Percentiles rank a stretch among this genome's conserved stretches.
phyloP scores from a whole-genome alignment of 2,113 vertebrate species.

The Bubo blakistoni region DNA sequence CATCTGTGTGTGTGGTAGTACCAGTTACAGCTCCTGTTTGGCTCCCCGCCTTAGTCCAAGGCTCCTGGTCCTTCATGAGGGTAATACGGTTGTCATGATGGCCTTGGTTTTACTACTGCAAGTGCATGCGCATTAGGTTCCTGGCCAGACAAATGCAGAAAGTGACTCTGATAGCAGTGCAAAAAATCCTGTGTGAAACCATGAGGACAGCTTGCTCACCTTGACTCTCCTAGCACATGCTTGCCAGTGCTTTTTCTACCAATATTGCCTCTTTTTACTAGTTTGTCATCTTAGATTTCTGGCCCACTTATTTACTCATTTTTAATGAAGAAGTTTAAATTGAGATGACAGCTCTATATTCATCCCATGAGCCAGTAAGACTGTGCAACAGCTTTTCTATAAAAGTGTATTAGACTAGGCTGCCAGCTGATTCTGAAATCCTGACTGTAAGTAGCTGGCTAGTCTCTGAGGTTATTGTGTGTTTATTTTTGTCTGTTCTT shows the following conservation, averaged over 20 bases:
- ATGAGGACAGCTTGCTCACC: neutral
- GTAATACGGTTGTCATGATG: accelerated
- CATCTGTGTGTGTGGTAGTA: neutral
- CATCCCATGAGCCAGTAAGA: neutral
- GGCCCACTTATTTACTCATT: neutral
- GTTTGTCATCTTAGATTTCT: neutral
- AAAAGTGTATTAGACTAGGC: neutral
- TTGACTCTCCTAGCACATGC: neutral
- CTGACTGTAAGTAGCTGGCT: neutral
- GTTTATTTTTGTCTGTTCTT: neutral
- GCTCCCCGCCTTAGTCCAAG: neutral
- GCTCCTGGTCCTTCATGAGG: neutral
- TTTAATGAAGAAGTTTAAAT: neutral
- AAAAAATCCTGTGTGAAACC: neutral
- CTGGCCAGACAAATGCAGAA: neutral
- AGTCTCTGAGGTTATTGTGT: neutral
- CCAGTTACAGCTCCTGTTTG: accelerated
- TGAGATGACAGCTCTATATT: neutral
- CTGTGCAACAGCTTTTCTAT: neutral
- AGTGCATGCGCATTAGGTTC: accelerated
- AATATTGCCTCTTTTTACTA: neutral
- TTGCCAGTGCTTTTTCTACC: neutral
- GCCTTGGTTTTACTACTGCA: neutral
- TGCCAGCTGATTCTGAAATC: neutral
- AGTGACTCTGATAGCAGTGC: neutral